A percentile compares a stretch with the other conserved stretches of the same genome.
These are phyloP conservation scores for Myrmophylax atrothorax DNA, from an alignment of 2,113 vertebrate genomes.

Conservation along the genomic window DNA sequence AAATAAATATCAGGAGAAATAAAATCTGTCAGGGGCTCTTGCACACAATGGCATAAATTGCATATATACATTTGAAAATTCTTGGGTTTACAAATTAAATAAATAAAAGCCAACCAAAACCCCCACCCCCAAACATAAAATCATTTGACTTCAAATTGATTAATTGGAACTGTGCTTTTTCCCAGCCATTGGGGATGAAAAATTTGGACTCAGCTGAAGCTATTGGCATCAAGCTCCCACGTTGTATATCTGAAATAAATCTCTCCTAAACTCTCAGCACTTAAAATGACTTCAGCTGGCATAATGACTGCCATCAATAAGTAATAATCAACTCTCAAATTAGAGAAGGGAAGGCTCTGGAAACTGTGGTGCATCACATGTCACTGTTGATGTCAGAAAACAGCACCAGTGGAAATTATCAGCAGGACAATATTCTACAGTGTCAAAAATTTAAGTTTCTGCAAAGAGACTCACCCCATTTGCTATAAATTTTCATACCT, in stretches of 20 bases:
- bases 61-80: neutral
- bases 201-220: neutral
- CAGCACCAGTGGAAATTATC: neutral
- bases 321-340: neutral
- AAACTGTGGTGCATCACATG: neutral
- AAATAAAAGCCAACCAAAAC: neutral
- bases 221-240: neutral
- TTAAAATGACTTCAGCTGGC: neutral
- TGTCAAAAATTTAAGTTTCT: neutral
- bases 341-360: neutral
- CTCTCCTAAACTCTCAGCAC: neutral
- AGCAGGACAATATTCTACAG: neutral
- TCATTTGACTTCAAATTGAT: neutral
- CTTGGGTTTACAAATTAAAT: neutral
- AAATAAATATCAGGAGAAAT: neutral
- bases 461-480: neutral
- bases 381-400: neutral
- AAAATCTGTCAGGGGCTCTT: neutral
- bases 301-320: neutral
- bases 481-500: neutral
- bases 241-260: neutral
- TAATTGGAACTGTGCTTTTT: neutral
- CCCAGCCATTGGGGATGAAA: neutral
- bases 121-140: neutral
- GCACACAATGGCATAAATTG: neutral